These are phyloP conservation scores for Phoeniculus purpureus DNA, from an alignment of 2,797 vertebrate genomes.

Conservation along the genomic window DNA sequence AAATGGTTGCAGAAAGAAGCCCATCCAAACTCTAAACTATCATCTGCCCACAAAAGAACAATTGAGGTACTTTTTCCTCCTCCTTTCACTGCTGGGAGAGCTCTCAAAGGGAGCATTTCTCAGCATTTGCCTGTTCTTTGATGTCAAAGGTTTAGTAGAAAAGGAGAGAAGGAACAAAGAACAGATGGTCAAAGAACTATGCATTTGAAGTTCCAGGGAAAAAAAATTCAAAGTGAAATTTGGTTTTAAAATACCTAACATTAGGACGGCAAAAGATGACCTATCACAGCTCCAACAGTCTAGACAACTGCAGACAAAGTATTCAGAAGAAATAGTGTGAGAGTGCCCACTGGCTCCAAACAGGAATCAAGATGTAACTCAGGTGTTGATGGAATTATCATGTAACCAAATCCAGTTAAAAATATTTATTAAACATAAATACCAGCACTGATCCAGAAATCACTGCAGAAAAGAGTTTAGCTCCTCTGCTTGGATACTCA, in stretches of 20 bases:
- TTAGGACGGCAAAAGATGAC: background rate
- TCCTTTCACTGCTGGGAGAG: background rate
- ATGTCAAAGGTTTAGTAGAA: constrained; percentile 65
- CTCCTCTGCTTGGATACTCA: background rate
- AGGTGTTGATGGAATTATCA: background rate
- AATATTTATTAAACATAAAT: background rate
- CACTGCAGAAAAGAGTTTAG: background rate
- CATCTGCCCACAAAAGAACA: constrained; percentile 24
- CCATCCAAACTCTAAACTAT: background rate
- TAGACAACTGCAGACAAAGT: background rate
- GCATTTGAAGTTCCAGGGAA: background rate
- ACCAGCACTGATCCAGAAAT: constrained; percentile 13
- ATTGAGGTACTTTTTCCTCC: constrained; percentile 2
- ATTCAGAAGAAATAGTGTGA: background rate
- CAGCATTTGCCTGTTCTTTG: constrained; percentile 39
- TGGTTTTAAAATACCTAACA: background rate
- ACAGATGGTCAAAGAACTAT: constrained; percentile 40
- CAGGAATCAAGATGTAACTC: background rate
- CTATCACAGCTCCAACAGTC: background rate
- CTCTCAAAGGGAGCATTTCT: constrained; percentile 39
- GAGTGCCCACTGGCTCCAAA: background rate
- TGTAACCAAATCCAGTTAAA: background rate
- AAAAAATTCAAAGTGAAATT: constrained; percentile 23
- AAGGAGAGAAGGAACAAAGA: constrained; percentile 69
- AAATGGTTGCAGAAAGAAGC: background rate